Conservation (phyloP, 2,888 invertebrate species). For the Balanococcus diminutus region DNA sequence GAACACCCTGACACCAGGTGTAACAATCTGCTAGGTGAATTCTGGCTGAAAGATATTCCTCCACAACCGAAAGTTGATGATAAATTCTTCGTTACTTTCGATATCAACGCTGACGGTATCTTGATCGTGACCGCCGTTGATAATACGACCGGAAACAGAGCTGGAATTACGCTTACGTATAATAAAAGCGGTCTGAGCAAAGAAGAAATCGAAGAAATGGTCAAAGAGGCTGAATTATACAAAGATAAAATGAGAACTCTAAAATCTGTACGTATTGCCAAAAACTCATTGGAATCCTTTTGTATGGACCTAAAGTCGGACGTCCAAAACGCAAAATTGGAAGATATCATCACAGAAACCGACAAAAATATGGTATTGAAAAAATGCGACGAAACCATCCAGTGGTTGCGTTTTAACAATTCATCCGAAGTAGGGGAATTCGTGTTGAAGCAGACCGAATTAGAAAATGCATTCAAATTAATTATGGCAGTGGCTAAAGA, state of each 20-base stretch:
- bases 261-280: neutral
- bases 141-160: neutral
- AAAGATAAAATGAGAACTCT: no score
- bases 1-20: neutral
- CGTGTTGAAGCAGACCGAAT: no score
- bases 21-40: neutral
- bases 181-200: neutral
- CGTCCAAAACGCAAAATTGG: slow-evolving; percentile 93
- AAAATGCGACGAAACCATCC: slow-evolving; percentile 87
- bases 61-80: neutral
- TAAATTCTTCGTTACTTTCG: neutral
- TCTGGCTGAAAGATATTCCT: neutral
- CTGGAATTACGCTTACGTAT: neutral
- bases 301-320: neutral
- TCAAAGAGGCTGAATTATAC: neutral
- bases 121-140: neutral
- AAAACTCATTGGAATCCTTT: neutral
- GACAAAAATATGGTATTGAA: slow-evolving; percentile 82
- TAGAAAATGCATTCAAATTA: no score
- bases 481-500: no score
- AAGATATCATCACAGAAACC: slow-evolving; percentile 66
- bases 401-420: slow-evolving; percentile 66
- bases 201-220: neutral
- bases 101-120: neutral
- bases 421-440: no score